These are phyloP conservation scores for Ryuthela nishihirai DNA, from an alignment of 2,888 invertebrate species.

Conservation along the genomic window DNA sequence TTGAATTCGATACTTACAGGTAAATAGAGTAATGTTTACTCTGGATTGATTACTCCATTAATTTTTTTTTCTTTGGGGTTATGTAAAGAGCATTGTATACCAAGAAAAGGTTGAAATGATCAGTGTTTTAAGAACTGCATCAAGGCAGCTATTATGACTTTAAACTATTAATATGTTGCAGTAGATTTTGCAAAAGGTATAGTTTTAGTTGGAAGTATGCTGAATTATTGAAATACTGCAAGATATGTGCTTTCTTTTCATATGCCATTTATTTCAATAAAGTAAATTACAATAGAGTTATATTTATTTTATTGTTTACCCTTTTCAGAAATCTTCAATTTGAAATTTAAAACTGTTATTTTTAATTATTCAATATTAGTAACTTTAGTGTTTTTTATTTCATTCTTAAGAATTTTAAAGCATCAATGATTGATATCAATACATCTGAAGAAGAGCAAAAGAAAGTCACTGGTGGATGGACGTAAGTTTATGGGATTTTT, in stretches of 20 bases:
- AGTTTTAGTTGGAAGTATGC: slow-evolving; percentile 26
- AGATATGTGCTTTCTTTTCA: slow-evolving; percentile 9
- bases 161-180: too few species aligned
- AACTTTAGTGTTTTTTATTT: background rate
- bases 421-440: slow-evolving; percentile 20
- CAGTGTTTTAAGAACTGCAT: too few species aligned
- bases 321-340: too few species aligned
- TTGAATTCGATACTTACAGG: too few species aligned
- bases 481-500: too few species aligned
- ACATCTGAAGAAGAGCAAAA: slow-evolving; percentile 29
- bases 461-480: slow-evolving; percentile 25
- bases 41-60: too few species aligned
- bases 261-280: background rate
- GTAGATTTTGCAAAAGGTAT: too few species aligned
- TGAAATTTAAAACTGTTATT: background rate
- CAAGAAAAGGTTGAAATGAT: too few species aligned
- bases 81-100: too few species aligned
- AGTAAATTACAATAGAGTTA: background rate
- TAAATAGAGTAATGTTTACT: too few species aligned
- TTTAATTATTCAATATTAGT: background rate
- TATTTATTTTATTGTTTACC: background rate
- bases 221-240: slow-evolving; percentile 27
- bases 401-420: slow-evolving; percentile 26
- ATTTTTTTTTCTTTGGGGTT: too few species aligned
- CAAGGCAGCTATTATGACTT: too few species aligned